Percentiles rank a stretch among this genome's conserved stretches.
Evolutionary conservation across 1,140 invertebrate species (phyloP).

Genomic region (Anoplolepis gracilipes): DNA sequence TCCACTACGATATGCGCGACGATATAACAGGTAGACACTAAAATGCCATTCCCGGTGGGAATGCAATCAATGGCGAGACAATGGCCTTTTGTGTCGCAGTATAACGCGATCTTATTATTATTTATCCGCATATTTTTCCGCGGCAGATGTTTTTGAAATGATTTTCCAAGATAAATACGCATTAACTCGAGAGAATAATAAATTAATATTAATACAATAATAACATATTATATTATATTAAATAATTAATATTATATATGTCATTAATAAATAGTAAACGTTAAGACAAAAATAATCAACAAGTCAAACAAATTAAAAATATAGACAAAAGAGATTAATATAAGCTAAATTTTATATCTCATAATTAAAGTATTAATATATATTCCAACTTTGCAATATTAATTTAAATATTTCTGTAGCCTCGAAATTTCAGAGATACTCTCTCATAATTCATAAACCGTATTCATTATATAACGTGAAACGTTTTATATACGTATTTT

Average conservation of each 20-base stretch:
- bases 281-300: not conserved
- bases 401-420: not conserved
- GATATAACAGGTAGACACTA: not conserved
- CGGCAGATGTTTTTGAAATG: not conserved
- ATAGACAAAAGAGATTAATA: not conserved
- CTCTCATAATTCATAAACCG: not conserved
- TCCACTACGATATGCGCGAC: conserved; percentile 21
- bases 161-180: not conserved
- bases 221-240: not conserved
- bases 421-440: not conserved
- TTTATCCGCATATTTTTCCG: not conserved
- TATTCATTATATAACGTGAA: conserved; percentile 1
- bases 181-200: not conserved
- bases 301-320: not conserved
- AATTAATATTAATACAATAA: not conserved
- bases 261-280: not conserved
- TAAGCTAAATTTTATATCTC: not conserved
- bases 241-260: not conserved
- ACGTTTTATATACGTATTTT: not conserved
- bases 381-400: no score
- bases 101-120: conserved; percentile 7
- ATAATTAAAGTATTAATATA: not conserved
- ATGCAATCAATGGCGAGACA: conserved; percentile 45
- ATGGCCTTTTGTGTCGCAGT: conserved; percentile 1
- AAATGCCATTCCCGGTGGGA: conserved; percentile 27